Base-by-base conservation (phyloP, 2,888 invertebrate genomes). In the Heliothis peltigera region DNA sequence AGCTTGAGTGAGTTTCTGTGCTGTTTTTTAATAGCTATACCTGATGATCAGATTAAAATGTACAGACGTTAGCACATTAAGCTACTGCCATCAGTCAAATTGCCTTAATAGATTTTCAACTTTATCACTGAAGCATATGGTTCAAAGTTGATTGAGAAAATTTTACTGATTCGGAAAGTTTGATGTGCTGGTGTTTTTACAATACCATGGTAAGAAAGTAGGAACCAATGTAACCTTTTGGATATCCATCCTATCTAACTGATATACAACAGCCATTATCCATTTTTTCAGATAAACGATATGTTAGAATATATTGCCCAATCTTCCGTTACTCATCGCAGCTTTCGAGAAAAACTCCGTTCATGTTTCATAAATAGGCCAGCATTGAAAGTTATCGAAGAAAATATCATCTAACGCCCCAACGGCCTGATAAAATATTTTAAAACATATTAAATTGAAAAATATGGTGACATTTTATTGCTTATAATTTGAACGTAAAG, bases 401-500 rank as follows among this genome's bases (percentile, higher is more conserved):
- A 67, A 64, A 63, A 73, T 65, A 59, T 77, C 53, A 35, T 60
- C 64, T 56, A 60, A 70, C 68, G 61, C 59, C 52, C 66, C 66
- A 68, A 74, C 55, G 60, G 19, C 22, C 52, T 67, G 64, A 81
- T 71, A 77, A 68, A 79, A 81, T 70, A 71, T 76, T 79, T 81
- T 52, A 57, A 72, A 81, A 72, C 65, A 68, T 72, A 81, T 77
- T 79, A 74, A 71, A 68, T 64, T 69, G 51, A 70, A 76, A 80
- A 70, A 75, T 80, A 81, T 70, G 66, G 60, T 79, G 80, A 81
- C 80, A 70, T 59, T 80, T 79, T 79, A 80, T 72, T 54, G 74
- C 65, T 61, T 72, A 61, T 72, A 70, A 77, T 74, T 77, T 67
- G 65, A 64, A 74, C 57, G 65, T 48, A 53, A 78, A 77, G 59